These are phyloP conservation scores for Oscheius sp. DNA, from an alignment of 2,888 invertebrate species.

Conservation along the genomic window DNA sequence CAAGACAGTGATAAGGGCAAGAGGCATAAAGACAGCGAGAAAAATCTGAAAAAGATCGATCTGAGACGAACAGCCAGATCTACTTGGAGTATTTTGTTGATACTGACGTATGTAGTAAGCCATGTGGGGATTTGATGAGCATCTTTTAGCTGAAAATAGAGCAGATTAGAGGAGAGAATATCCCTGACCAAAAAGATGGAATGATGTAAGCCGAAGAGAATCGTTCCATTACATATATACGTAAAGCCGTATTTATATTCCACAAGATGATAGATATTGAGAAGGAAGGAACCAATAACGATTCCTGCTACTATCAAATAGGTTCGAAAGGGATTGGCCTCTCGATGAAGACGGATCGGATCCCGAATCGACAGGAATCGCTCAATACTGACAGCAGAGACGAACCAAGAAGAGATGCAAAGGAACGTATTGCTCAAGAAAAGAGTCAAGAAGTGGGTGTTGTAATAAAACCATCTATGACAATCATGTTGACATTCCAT, in stretches of 20 bases:
- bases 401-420: constrained; percentile 31
- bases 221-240: constrained; percentile 18
- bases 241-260: constrained; percentile 25
- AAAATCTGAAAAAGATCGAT: constrained; percentile 19
- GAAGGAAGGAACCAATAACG: constrained; percentile 13
- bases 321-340: constrained; percentile 7
- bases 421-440: constrained; percentile 22
- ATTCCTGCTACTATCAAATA: constrained; percentile 19
- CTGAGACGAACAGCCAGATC: neutral
- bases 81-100: constrained; percentile 20
- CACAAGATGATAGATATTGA: constrained; percentile 25
- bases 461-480: constrained; percentile 27
- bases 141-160: constrained; percentile 15
- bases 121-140: constrained; percentile 18
- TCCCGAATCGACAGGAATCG: constrained; percentile 27
- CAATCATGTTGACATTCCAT: neutral
- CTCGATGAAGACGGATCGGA: constrained; percentile 29
- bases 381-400: constrained; percentile 28
- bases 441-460: constrained; percentile 18
- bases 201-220: constrained; percentile 27
- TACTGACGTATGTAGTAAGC: constrained; percentile 5
- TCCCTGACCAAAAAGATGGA: constrained; percentile 8
- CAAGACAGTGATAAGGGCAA: constrained; percentile 15
- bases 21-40: constrained; percentile 23
- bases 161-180: neutral